Conservation (phyloP, 1,140 invertebrate species). For the Pseudomyrmex cubaensis region DNA sequence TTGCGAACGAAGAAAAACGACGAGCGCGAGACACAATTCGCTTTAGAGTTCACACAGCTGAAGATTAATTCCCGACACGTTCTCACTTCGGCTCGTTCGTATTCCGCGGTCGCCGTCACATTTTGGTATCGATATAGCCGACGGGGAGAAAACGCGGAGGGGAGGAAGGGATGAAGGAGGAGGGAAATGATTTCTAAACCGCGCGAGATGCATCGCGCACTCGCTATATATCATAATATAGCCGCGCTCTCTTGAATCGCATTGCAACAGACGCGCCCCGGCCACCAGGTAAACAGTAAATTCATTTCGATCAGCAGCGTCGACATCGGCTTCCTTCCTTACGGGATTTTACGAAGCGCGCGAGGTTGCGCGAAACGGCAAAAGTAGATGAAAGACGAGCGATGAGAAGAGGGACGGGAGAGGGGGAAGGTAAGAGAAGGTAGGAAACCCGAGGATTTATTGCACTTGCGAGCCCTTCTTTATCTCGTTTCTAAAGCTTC, state of each 20-base stretch:
- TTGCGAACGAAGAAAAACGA: not conserved
- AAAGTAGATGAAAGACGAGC: conserved; percentile 10
- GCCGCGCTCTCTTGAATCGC: conserved; percentile 25
- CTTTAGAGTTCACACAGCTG: conserved; percentile 2
- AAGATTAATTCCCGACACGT: conserved; percentile 56
- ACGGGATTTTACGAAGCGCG: conserved; percentile 13
- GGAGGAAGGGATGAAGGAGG: not conserved
- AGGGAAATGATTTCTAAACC: conserved; percentile 55
- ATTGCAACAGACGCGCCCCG: conserved; percentile 48
- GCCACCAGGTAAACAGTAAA: conserved; percentile 75
- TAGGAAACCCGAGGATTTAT: conserved; percentile 72
- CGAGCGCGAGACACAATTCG: conserved; percentile 39
- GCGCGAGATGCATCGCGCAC: conserved; percentile 29
- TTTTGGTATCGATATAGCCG: conserved; percentile 46
- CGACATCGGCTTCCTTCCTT: conserved; percentile 41
- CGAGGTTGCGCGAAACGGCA: conserved; percentile 3
- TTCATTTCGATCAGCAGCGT: conserved; percentile 75
- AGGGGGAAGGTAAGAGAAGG: not conserved
- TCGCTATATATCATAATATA: conserved; percentile 13
- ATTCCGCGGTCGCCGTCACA: conserved; percentile 46
- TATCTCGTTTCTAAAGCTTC: conserved; percentile 76
- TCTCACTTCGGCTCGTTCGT: conserved; percentile 47
- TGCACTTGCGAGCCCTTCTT: conserved; percentile 72
- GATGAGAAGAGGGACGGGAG: not conserved
- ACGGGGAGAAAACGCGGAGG: not conserved